A percentile compares a stretch with the other conserved stretches of the same genome.
These are phyloP conservation scores for Siniperca obscura DNA, from an alignment of 2,797 vertebrate species.

Conservation along the genomic window DNA sequence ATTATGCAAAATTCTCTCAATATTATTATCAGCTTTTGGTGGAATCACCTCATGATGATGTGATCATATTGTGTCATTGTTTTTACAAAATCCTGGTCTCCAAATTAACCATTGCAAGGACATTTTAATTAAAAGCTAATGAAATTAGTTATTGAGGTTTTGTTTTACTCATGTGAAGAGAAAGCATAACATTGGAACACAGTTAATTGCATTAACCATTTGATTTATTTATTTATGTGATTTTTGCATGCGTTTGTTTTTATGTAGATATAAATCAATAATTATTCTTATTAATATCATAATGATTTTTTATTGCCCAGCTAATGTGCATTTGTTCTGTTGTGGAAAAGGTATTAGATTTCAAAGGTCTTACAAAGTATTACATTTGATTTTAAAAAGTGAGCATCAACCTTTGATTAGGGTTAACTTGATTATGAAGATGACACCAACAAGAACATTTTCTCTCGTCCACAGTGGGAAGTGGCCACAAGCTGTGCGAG, in stretches of 20 bases:
- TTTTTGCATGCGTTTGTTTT: neutral
- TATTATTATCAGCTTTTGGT: neutral
- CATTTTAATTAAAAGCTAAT: neutral
- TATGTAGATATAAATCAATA: neutral
- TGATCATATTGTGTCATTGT: neutral
- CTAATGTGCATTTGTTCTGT: neutral
- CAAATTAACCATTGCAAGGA: neutral
- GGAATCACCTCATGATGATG: neutral
- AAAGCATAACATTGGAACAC: neutral
- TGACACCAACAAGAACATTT: neutral
- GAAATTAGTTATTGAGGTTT: neutral
- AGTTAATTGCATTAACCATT: neutral
- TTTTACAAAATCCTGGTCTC: neutral
- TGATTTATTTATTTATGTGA: neutral
- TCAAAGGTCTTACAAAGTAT: neutral
- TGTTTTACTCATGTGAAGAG: neutral
- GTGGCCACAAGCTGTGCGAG: conserved; percentile 94
- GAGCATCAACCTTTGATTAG: neutral
- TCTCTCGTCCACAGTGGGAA: conserved; percentile 86
- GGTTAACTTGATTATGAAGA: neutral
- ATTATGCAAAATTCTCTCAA: neutral
- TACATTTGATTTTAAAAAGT: neutral
- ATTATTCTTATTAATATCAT: neutral
- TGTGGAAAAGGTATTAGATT: neutral
- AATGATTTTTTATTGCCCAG: neutral